Conservation (phyloP, 2,797 vertebrate species). For the Jordanella pulchra region DNA sequence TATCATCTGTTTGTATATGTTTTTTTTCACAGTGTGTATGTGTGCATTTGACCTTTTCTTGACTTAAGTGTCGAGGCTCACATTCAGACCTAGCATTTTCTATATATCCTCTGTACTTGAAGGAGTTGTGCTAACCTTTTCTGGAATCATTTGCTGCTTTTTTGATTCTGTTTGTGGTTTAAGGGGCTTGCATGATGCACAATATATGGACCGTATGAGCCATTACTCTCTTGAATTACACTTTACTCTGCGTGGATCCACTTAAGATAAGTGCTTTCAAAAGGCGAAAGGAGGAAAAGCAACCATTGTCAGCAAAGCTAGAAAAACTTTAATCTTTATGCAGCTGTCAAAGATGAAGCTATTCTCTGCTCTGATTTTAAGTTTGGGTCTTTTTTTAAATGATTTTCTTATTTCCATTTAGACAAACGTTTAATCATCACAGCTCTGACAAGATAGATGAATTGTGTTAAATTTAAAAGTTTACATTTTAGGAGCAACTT, state of each 20-base stretch:
- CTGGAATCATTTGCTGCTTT: slow-evolving; percentile 69
- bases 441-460: slow-evolving; percentile 16
- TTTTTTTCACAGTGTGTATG: slow-evolving; percentile 7
- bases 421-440: slow-evolving; percentile 30
- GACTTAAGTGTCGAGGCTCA: slow-evolving; percentile 59
- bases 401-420: slow-evolving; percentile 31
- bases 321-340: slow-evolving; percentile 41
- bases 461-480: slow-evolving; percentile 31
- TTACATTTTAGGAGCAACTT: slow-evolving; percentile 34
- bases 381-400: slow-evolving; percentile 40
- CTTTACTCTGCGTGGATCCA: slow-evolving; percentile 66
- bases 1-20: slow-evolving; percentile 37
- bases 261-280: slow-evolving; percentile 78
- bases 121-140: slow-evolving; percentile 79
- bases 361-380: slow-evolving; percentile 37
- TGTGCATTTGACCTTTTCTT: slow-evolving; percentile 68
- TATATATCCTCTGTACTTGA: slow-evolving; percentile 63
- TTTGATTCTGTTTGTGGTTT: slow-evolving; percentile 44
- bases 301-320: slow-evolving; percentile 56
- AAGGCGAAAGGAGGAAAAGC: slow-evolving; percentile 58
- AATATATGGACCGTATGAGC: slow-evolving; percentile 61
- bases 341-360: slow-evolving; percentile 40
- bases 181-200: slow-evolving; percentile 49
- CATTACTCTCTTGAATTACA: slow-evolving; percentile 71
- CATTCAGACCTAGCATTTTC: slow-evolving; percentile 68